phyloP scores from a whole-genome alignment of 2,113 vertebrate genomes.

The Nicator chloris region DNA sequence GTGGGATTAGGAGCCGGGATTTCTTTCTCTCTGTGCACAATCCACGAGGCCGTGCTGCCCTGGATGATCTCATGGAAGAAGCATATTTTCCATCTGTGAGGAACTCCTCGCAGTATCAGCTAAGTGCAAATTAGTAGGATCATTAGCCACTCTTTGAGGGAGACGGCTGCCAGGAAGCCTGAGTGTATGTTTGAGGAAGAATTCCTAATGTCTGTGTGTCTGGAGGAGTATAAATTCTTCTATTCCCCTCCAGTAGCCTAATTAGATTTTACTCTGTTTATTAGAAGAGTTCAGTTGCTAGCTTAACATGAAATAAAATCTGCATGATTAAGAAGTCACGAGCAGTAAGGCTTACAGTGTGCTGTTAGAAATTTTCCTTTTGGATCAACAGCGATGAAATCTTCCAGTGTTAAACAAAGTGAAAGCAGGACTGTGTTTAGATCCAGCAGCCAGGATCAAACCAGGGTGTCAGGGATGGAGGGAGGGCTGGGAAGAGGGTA shows the following conservation, averaged over 20 bases:
- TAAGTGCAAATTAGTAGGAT: slow-evolving; percentile 30
- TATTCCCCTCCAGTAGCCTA: slow-evolving; percentile 62
- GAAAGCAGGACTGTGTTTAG: slow-evolving; percentile 45
- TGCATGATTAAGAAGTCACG: slow-evolving; percentile 33
- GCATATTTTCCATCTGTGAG: slow-evolving; percentile 48
- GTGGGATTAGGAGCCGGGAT: not conserved
- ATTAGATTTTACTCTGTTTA: slow-evolving; percentile 73
- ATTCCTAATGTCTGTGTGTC: slow-evolving; percentile 46
- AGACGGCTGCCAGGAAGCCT: slow-evolving; percentile 40
- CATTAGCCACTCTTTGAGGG: slow-evolving; percentile 27
- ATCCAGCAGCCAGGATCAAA: not conserved
- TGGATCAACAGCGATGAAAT: slow-evolving; percentile 38
- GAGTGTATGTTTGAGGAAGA: slow-evolving; percentile 31
- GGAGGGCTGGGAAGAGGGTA: not conserved
- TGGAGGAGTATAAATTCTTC: slow-evolving; percentile 45
- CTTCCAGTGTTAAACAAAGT: not conserved
- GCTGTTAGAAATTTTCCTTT: slow-evolving; percentile 50
- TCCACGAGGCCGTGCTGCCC: not conserved
- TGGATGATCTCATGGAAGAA: slow-evolving; percentile 29
- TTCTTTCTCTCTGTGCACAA: not conserved
- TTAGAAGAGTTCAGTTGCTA: slow-evolving; percentile 67
- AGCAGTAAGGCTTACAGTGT: slow-evolving; percentile 44
- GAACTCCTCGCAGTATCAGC: slow-evolving; percentile 14
- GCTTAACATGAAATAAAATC: slow-evolving; percentile 74
- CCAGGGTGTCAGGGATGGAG: not conserved